A percentile compares a stretch with the other conserved stretches of the same genome.
These are phyloP conservation scores for Charina bottae DNA, from an alignment of 2,113 vertebrate species.

Conservation along the genomic window DNA sequence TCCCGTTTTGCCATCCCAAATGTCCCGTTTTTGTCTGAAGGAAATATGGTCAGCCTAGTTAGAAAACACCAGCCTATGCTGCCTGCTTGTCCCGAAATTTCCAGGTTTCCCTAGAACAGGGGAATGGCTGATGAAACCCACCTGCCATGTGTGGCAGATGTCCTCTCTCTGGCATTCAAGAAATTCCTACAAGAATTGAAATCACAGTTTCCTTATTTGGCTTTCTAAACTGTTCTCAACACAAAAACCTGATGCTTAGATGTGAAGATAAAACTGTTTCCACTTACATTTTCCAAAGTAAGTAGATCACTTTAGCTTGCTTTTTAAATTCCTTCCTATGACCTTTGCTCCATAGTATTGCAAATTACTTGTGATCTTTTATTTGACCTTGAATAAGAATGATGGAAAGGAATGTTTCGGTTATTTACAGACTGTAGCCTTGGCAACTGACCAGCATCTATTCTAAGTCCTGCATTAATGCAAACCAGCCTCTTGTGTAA, in stretches of 20 bases:
- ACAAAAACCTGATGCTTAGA: constrained; percentile 19
- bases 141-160: background rate
- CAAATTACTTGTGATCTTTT: constrained; percentile 23
- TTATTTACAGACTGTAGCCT: constrained; percentile 10
- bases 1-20: too few relatives aligned
- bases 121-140: background rate
- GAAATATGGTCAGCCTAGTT: too few relatives aligned
- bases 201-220: constrained; percentile 16
- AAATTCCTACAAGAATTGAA: constrained; percentile 2
- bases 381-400: constrained; percentile 32
- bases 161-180: background rate
- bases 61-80: background rate
- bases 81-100: background rate
- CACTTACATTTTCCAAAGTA: constrained; percentile 55
- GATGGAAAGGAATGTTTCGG: constrained; percentile 36
- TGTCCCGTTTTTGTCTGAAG: too few relatives aligned
- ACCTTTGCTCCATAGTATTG: constrained; percentile 51
- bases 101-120: background rate
- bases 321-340: constrained; percentile 56
- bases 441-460: constrained; percentile 45
- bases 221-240: background rate
- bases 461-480: constrained; percentile 58
- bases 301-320: constrained; percentile 33
- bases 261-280: constrained; percentile 42
- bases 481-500: constrained; percentile 46